Percentiles rank a stretch among this genome's conserved stretches.
phyloP scores from a whole-genome alignment of 1,140 invertebrate genomes.

The Druon quercuslanigerum region DNA sequence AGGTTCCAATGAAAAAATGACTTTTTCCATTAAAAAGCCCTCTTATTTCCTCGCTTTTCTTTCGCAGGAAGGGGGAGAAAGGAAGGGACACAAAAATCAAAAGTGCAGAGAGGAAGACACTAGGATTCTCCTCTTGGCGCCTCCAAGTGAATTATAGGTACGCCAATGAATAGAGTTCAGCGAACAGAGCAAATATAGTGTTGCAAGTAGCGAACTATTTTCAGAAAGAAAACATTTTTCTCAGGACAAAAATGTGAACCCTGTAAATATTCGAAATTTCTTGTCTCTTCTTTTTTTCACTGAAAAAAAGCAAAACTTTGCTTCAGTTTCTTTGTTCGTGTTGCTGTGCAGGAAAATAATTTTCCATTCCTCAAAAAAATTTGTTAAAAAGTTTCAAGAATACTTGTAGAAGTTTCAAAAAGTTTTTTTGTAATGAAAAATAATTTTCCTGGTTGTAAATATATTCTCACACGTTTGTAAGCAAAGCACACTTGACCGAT shows the following conservation, averaged over 20 bases:
- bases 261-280: neutral
- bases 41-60: slow-evolving; percentile 1
- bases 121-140: slow-evolving; percentile 24
- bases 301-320: slow-evolving; percentile 28
- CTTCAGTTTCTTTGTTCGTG: slow-evolving; percentile 24
- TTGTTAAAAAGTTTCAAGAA: too few relatives aligned
- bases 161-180: slow-evolving; percentile 10
- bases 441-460: neutral
- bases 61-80: slow-evolving; percentile 11
- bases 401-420: neutral
- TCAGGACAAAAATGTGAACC: slow-evolving; percentile 22
- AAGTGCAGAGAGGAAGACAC: slow-evolving; percentile 12
- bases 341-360: neutral
- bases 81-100: slow-evolving; percentile 17
- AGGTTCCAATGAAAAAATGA: neutral
- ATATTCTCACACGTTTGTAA: neutral
- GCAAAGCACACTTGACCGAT: neutral
- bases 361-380: slow-evolving; percentile 7
- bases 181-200: neutral
- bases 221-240: slow-evolving; percentile 23
- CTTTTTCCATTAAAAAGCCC: neutral
- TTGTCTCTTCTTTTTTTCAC: neutral
- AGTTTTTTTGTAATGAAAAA: slow-evolving; percentile 3
- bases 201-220: too few relatives aligned
- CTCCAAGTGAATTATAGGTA: slow-evolving; percentile 27